A percentile compares a stretch with the other conserved stretches of the same genome.
Evolutionary conservation across 2,113 vertebrate genomes (phyloP).

Genomic region (Silurus meridionalis): DNA sequence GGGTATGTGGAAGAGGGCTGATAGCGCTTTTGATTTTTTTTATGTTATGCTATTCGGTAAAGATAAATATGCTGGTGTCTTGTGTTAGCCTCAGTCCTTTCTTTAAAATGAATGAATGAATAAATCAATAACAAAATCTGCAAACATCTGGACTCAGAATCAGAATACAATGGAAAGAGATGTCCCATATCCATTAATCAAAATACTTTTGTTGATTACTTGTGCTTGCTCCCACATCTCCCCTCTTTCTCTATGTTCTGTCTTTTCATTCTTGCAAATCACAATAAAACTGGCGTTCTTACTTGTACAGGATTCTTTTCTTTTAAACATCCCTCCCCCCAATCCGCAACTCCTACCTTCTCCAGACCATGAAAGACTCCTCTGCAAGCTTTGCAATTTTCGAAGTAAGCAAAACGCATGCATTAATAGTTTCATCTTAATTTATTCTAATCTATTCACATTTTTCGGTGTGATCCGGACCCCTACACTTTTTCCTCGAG

Average conservation of each 20-base stretch:
- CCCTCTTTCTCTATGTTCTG: not conserved
- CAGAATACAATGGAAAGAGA: no score
- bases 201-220: not conserved
- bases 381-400: not conserved
- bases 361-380: not conserved
- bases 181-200: not conserved
- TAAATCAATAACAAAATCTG: not conserved
- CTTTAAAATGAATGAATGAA: not conserved
- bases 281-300: not conserved
- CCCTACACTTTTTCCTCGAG: not conserved
- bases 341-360: not conserved
- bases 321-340: no score
- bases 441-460: not conserved
- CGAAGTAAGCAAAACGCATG: conserved; percentile 2
- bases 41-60: not conserved
- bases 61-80: not conserved
- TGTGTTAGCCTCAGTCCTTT: not conserved
- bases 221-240: not conserved
- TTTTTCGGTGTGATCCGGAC: not conserved
- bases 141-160: not conserved
- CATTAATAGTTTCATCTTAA: not conserved
- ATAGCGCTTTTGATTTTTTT: not conserved
- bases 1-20: not conserved
- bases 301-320: not conserved
- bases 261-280: not conserved